Evolutionary conservation across 1,140 invertebrate species (phyloP).

Genomic region (Panonychus citri): DNA sequence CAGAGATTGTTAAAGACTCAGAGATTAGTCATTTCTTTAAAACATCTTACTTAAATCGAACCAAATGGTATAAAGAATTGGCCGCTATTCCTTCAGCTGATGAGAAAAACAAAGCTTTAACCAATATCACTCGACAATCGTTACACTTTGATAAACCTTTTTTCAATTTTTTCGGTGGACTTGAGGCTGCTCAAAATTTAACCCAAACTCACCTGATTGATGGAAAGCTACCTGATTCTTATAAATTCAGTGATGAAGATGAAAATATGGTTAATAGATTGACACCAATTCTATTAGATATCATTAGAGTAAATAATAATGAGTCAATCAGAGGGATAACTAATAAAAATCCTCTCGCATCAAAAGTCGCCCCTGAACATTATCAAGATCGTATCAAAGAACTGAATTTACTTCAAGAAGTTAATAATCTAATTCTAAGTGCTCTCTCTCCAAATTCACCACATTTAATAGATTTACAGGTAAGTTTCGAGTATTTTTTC

Average conservation of each 20-base stretch:
- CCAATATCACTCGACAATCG: constrained; percentile 36
- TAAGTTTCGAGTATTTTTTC: background rate
- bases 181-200: constrained; percentile 38
- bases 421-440: background rate
- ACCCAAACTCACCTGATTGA: constrained; percentile 39
- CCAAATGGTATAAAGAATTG: constrained; percentile 32
- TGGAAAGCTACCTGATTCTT: constrained; percentile 18
- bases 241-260: background rate
- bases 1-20: constrained; percentile 6
- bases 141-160: constrained; percentile 32
- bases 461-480: background rate
- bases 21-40: constrained; percentile 1
- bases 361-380: background rate
- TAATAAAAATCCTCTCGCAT: background rate
- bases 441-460: background rate
- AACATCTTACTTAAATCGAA: constrained; percentile 8
- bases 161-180: constrained; percentile 35
- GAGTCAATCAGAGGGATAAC: no score
- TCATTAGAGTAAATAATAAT: background rate
- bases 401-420: constrained; percentile 2
- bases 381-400: background rate
- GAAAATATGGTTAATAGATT: background rate
- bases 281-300: background rate
- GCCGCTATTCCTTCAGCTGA: constrained; percentile 41
- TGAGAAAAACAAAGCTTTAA: constrained; percentile 51